phyloP scores from a whole-genome alignment of 2,888 invertebrate species.

The Tricholauxania praeusta region DNA sequence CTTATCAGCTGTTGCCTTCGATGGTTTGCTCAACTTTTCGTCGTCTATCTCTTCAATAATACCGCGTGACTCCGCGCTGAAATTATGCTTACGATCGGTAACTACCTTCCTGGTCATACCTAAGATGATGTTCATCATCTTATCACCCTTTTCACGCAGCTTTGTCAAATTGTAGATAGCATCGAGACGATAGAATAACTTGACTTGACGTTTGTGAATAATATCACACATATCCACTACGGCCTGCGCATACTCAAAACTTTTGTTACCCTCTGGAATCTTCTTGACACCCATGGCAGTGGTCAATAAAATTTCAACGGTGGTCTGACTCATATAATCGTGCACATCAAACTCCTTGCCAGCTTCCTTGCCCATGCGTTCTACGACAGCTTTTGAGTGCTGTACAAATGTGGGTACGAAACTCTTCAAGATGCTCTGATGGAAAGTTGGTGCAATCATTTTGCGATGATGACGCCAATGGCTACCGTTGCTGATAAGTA shows the following conservation, averaged over 20 bases:
- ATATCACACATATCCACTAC: slow-evolving; percentile 90
- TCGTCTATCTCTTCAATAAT: slow-evolving; percentile 63
- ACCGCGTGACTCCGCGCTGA: slow-evolving; percentile 61
- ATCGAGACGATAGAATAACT: slow-evolving; percentile 80
- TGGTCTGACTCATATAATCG: slow-evolving; percentile 83
- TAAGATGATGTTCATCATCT: slow-evolving; percentile 78
- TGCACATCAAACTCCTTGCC: slow-evolving; percentile 82
- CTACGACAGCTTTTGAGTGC: slow-evolving; percentile 78
- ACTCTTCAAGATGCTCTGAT: slow-evolving; percentile 84
- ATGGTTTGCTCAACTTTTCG: no score
- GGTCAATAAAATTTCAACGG: slow-evolving; percentile 83
- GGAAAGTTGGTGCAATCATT: slow-evolving; percentile 87
- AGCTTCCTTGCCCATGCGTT: slow-evolving; percentile 74
- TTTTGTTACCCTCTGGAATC: slow-evolving; percentile 77
- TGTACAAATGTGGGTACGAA: slow-evolving; percentile 83
- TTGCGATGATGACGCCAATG: slow-evolving; percentile 87
- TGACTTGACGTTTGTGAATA: slow-evolving; percentile 82
- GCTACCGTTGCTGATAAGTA: slow-evolving; percentile 81
- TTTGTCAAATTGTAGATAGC: slow-evolving; percentile 78
- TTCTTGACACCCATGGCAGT: slow-evolving; percentile 87
- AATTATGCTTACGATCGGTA: slow-evolving; percentile 73
- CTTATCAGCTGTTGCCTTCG: slow-evolving; percentile 45
- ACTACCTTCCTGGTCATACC: slow-evolving; percentile 80
- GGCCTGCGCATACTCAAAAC: slow-evolving; percentile 86
- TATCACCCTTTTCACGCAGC: slow-evolving; percentile 76